Evolutionary conservation across 1,140 invertebrate species (phyloP), one percentile per base, ranked within the genome.

Genomic region (Aricia agestis): DNA sequence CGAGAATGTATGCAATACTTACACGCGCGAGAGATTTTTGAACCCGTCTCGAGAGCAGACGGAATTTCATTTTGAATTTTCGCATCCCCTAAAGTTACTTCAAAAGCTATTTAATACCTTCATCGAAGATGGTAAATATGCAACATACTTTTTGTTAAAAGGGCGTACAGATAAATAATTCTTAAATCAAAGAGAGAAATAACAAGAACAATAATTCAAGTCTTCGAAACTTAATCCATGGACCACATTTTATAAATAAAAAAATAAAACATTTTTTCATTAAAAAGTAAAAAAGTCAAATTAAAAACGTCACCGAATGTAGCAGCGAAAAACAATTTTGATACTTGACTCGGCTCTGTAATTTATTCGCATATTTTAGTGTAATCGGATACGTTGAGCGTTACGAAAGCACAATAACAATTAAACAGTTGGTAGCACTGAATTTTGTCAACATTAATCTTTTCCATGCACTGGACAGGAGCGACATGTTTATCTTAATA

Each of bases 351-450:
- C 18, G 18, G 59, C 59, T 63, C 10, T 59, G 59, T 63, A 63
- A 63, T 63, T 63, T 63, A 63, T 63, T 63, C 18, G 18, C 59
- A 63, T 19, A 63, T 63, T 63, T 63, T 63, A 63, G 59, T 52
- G 45, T 63, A 63, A 63, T 63, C 59, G 18, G 59, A 63, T 63
- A 63, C 19, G 59, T 63, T 11, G 10, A 63, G 59, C 19, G 59
- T 63, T 63, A 63, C 18, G 59, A 63, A 63, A 13, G 59, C 19
- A 63, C 18, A 63, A 63, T 63, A 63, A 63, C 59, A 63, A 63
- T 63, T 63, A 63, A 63, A 63, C 59, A 25, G 18, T 59, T 59
- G 58, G 18, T 25, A 19, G 59, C 59, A 63, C 59, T 25, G 59
- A 59, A 17, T 25, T 11, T 25, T 63, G 59, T 63, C 17, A 52